phyloP scores from a whole-genome alignment of 64 coral and sea anemone genomes.

The Stylophora pistillata region DNA sequence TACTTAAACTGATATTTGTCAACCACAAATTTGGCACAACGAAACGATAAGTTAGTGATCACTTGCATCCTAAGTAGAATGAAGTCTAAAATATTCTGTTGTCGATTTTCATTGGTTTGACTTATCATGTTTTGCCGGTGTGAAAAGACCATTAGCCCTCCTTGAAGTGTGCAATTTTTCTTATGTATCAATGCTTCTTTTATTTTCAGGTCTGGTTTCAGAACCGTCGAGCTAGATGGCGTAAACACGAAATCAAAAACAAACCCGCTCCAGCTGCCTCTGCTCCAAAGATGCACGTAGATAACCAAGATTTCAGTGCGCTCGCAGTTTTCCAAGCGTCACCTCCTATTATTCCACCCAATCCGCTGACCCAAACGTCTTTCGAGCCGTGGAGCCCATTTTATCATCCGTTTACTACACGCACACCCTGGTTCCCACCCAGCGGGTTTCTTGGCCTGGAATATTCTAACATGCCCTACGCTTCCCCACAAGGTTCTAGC shows the following conservation, averaged over 20 bases:
- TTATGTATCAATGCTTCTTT: too few species aligned
- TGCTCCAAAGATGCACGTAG: neutral
- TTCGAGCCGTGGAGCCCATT: neutral
- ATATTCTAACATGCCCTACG: neutral
- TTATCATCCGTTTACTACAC: neutral
- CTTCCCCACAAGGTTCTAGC: neutral
- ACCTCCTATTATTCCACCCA: neutral
- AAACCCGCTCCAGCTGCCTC: constrained; percentile 54
- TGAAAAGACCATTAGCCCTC: too few species aligned
- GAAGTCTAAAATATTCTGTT: too few species aligned
- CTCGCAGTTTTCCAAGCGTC: neutral
- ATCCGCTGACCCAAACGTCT: neutral
- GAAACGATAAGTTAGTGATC: too few species aligned
- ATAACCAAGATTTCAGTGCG: neutral
- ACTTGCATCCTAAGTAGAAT: too few species aligned
- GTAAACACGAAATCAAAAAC: constrained; percentile 63
- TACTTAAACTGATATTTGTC: too few species aligned
- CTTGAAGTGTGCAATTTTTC: too few species aligned
- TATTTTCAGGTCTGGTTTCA: constrained; percentile 77
- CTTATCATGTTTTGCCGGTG: too few species aligned
- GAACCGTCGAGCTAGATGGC: constrained; percentile 71
- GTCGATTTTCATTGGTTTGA: too few species aligned
- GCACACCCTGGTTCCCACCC: neutral
- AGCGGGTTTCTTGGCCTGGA: neutral
- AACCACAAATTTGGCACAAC: too few species aligned